Conservation (phyloP, 2,113 vertebrate species). For the Oophaga pumilio region DNA sequence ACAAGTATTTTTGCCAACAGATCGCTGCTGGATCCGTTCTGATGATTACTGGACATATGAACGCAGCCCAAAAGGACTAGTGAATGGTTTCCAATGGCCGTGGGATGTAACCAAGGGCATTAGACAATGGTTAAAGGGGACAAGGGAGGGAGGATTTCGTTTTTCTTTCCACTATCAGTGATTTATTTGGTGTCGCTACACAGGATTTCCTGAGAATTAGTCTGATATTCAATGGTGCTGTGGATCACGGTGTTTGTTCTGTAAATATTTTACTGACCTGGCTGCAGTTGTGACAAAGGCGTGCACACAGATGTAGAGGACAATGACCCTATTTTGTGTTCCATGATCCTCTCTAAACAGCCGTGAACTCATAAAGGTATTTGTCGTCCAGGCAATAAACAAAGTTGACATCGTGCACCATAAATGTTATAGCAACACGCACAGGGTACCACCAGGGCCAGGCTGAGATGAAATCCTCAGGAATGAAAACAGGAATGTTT, state of each 20-base stretch:
- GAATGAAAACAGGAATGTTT: not conserved
- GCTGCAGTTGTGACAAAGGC: not conserved
- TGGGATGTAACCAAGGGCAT: not conserved
- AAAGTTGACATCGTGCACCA: not conserved
- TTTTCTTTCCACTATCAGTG: not conserved
- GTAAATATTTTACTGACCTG: slow-evolving; percentile 37
- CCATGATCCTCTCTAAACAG: not conserved
- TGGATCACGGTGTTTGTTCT: slow-evolving; percentile 30
- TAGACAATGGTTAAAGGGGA: not conserved
- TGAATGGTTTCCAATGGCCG: not conserved
- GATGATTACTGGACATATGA: too few relatives aligned
- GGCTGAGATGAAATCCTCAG: not conserved
- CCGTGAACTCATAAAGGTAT: slow-evolving; percentile 1
- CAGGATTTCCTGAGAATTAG: slow-evolving; percentile 42
- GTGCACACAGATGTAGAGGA: slow-evolving; percentile 16
- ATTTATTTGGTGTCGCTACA: slow-evolving; percentile 32
- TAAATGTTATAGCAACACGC: not conserved
- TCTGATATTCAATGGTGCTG: not conserved
- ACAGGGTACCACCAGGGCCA: not conserved
- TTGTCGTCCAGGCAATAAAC: not conserved
- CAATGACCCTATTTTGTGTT: not conserved
- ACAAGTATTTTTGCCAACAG: too few relatives aligned
- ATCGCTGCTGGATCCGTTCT: too few relatives aligned
- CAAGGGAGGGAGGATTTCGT: not conserved
- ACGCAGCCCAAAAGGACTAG: not conserved